phyloP scores from a whole-genome alignment of 2,113 vertebrate genomes.

The Cheirogaleus medius region DNA sequence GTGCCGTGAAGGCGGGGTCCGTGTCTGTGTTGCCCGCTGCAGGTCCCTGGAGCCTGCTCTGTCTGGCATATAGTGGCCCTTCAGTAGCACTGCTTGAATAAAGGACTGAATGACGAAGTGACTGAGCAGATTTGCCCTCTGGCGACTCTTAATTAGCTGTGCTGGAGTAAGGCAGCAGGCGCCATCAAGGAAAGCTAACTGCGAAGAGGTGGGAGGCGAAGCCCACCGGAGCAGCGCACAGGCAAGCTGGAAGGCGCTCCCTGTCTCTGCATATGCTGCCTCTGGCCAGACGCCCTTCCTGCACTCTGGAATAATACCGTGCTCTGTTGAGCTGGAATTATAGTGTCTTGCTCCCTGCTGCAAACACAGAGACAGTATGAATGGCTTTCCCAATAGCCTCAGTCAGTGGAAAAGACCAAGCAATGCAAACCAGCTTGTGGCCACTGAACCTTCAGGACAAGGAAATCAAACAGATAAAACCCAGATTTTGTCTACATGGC shows the following conservation, averaged over 20 bases:
- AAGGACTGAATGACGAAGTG: not conserved
- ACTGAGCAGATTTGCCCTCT: not conserved
- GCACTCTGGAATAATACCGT: not conserved
- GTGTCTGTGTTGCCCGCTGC: not conserved
- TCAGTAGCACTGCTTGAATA: not conserved
- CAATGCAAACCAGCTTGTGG: not conserved
- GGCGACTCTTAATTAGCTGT: not conserved
- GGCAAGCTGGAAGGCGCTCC: not conserved
- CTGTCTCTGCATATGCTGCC: not conserved
- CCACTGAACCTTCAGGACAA: not conserved
- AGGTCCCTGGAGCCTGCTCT: not conserved
- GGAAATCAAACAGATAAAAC: not conserved
- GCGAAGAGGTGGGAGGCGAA: not conserved
- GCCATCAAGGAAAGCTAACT: not conserved
- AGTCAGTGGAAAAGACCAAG: conserved; percentile 40
- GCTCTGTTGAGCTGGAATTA: conserved; percentile 58
- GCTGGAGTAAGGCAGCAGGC: not conserved
- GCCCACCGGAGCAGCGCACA: not conserved
- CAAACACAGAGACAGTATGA: not conserved
- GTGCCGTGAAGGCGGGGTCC: not conserved
- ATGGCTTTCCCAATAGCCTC: not conserved
- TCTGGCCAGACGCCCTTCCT: not conserved
- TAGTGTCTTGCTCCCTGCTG: conserved; percentile 39
- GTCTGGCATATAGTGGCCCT: not conserved
- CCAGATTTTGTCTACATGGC: not conserved